These are phyloP conservation scores for Tachysurus vachellii DNA, from an alignment of 2,113 vertebrate genomes.

Conservation along the genomic window DNA sequence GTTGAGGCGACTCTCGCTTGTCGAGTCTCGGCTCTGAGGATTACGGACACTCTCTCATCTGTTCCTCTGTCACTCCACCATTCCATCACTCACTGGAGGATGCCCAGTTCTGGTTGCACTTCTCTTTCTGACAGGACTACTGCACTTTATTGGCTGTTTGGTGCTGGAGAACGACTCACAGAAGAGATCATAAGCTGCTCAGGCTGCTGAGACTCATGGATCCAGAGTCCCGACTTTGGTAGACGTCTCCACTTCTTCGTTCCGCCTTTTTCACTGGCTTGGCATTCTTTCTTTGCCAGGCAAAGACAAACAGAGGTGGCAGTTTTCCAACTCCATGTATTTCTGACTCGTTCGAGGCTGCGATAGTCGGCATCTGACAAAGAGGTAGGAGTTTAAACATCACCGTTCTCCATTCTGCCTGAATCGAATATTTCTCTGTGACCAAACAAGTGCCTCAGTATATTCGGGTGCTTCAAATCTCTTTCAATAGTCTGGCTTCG, in stretches of 20 bases:
- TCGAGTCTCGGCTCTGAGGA: slow-evolving; percentile 46
- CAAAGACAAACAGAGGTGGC: slow-evolving; percentile 48
- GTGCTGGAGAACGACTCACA: slow-evolving; percentile 28
- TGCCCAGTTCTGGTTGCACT: slow-evolving; percentile 51
- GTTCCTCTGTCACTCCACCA: slow-evolving; percentile 11
- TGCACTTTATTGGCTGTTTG: slow-evolving; percentile 42
- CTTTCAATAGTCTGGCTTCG: neutral
- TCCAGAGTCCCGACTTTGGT: slow-evolving; percentile 44
- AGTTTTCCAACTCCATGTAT: slow-evolving; percentile 57
- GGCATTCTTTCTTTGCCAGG: slow-evolving; percentile 24
- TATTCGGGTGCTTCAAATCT: neutral
- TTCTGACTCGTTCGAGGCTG: slow-evolving; percentile 59
- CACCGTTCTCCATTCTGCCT: neutral
- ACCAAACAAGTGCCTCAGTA: slow-evolving; percentile 1
- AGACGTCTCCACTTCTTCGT: slow-evolving; percentile 26
- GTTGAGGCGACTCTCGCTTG: slow-evolving; percentile 55
- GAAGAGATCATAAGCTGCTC: slow-evolving; percentile 42
- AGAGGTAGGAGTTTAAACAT: slow-evolving; percentile 58
- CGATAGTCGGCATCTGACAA: slow-evolving; percentile 61
- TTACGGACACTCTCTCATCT: slow-evolving; percentile 40
- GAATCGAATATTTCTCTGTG: neutral
- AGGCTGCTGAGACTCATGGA: slow-evolving; percentile 52
- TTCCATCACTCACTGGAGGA: slow-evolving; percentile 48
- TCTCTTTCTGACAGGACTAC: slow-evolving; percentile 48
- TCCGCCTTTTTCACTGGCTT: slow-evolving; percentile 22